Base-by-base conservation (phyloP, 2,797 vertebrate genomes). In the Hoplostethus mediterraneus region DNA sequence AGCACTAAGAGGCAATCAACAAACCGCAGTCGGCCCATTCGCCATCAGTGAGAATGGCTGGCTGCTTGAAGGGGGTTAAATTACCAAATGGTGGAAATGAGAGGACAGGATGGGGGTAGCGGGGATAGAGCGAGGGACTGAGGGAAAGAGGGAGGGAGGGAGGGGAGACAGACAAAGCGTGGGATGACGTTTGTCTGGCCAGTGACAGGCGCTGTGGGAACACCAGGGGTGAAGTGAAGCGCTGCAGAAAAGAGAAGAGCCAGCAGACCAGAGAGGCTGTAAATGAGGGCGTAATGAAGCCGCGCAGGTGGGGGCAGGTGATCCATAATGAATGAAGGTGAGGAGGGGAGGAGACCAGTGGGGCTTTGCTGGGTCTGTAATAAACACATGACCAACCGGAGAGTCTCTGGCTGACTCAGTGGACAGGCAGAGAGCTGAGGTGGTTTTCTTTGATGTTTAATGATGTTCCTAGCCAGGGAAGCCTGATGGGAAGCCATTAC, bases 231-330 rank as follows among this genome's bases (percentile, higher is more conserved):
- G 61, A 70, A 31, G 59, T 63, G 75, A 80, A 81, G 71, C 76
- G 54, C 67, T 14, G 63, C 55, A 75, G 55, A 83, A 81, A 84
- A 90, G 73, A 82, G 79, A 82, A 57, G 84, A 85, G 88, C 92
- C 92, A 93, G 91, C 91, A 91, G 81, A 79, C 72, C 79, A 81
- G 63, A 85, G 81, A 75, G 47, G 84, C 85, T 71, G 78, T 82
- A 91, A 94, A 93, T 93, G 90, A 92, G 85, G 86, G 82, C 78
- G 88, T 91, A 93, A 94, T 92, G 83, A 93, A 93, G 87, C 84
- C 21, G 28, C 77, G 78, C 87, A 87, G 91, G 92, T 90, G 89
- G 87, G 84, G 86, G 84, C 77, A 87, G 88, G 88, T 92, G 89
- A 92, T 92, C 86, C 84, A 93, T 94, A 92, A 94, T 94, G 83